Percentiles rank a stretch among this genome's conserved stretches.
These are phyloP conservation scores for Rhysida immarginata DNA, from an alignment of 1,140 invertebrate genomes.

Conservation along the genomic window DNA sequence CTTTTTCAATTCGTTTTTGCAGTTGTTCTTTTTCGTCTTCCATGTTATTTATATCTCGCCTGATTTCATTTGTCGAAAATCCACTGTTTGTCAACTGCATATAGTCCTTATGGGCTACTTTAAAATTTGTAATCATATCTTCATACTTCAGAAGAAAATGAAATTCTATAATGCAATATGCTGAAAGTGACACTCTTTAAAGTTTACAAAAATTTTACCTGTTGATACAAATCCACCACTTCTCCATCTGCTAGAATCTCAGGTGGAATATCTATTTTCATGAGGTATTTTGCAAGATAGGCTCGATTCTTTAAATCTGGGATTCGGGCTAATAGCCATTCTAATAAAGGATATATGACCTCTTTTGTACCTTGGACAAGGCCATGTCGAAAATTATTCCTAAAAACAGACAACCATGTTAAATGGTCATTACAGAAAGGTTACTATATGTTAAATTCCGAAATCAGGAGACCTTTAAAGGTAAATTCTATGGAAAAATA, in stretches of 20 bases:
- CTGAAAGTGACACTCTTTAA: neutral
- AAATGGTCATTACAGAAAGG: too few species aligned
- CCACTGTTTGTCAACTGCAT: slow-evolving; percentile 45
- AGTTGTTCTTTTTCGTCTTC: slow-evolving; percentile 68
- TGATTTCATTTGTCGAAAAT: slow-evolving; percentile 42
- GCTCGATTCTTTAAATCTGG: slow-evolving; percentile 60
- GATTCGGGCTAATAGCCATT: slow-evolving; percentile 57
- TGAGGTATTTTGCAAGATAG: slow-evolving; percentile 56
- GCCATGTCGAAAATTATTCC: slow-evolving; percentile 44
- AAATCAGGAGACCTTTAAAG: too few species aligned
- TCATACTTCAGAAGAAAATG: slow-evolving; percentile 54
- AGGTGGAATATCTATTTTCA: slow-evolving; percentile 62
- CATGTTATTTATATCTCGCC: slow-evolving; percentile 55
- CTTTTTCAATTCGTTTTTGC: slow-evolving; percentile 49
- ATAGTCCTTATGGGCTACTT: slow-evolving; percentile 56
- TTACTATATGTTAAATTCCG: too few species aligned
- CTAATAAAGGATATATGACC: slow-evolving; percentile 56
- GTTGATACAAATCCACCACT: slow-evolving; percentile 49
- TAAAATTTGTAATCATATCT: slow-evolving; percentile 64
- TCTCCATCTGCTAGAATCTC: slow-evolving; percentile 63
- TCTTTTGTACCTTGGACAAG: slow-evolving; percentile 55
- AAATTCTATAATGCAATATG: too few species aligned
- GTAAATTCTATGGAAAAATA: too few species aligned
- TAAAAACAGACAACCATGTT: slow-evolving; percentile 15
- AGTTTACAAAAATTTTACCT: slow-evolving; percentile 28